Conservation (phyloP, 2,113 vertebrate genomes). For the Hemichromis elongatus region DNA sequence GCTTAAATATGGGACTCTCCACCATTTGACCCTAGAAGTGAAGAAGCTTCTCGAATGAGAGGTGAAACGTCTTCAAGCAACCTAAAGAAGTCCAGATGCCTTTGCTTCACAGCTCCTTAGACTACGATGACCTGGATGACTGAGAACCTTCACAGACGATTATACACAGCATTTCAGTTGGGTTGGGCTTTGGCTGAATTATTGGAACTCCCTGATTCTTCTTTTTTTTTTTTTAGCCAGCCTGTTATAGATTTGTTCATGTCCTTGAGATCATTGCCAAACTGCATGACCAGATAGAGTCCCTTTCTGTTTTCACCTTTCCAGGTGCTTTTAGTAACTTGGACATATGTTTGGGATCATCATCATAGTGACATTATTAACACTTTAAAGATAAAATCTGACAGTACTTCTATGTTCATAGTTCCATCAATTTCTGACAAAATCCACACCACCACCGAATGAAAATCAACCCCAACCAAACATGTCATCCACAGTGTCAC, state of each 20-base stretch:
- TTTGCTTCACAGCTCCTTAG: no score
- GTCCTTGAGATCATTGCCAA: rapidly evolving
- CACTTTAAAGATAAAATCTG: not conserved
- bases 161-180: rapidly evolving
- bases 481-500: not conserved
- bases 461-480: not conserved
- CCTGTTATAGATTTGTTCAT: not conserved
- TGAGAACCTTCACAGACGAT: no score
- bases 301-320: rapidly evolving
- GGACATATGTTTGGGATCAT: not conserved
- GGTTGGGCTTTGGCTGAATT: not conserved
- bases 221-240: not conserved
- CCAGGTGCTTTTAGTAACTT: not conserved
- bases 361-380: not conserved
- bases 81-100: no score
- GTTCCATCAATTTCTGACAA: not conserved
- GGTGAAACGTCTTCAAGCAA: no score
- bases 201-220: not conserved
- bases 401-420: rapidly evolving
- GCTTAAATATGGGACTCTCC: no score
- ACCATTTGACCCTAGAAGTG: no score
- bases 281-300: not conserved
- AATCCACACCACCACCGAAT: not conserved
- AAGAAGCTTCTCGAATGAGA: no score
- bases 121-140: no score